phyloP scores from a whole-genome alignment of 2,797 vertebrate species.

The Tapirus indicus region DNA sequence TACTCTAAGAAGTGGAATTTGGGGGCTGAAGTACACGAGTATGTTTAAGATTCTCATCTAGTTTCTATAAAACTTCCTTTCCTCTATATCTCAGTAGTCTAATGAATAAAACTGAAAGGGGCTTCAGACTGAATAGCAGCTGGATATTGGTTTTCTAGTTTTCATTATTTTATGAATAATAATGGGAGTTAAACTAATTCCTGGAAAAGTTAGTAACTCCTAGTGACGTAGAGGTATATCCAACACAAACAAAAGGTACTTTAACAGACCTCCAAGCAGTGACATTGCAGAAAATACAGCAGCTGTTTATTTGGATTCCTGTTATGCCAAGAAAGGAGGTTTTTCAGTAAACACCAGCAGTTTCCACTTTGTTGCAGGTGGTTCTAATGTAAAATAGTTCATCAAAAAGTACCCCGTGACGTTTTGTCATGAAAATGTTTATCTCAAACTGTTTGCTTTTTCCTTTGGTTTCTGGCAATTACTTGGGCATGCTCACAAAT shows the following conservation, averaged over 20 bases:
- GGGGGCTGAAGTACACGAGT: background rate
- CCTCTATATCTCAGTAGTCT: background rate
- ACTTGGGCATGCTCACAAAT: background rate
- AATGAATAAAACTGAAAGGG: background rate
- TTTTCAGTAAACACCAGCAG: background rate
- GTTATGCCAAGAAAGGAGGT: no score
- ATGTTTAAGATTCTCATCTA: background rate
- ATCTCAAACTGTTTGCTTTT: background rate
- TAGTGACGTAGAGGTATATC: background rate
- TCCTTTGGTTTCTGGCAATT: background rate
- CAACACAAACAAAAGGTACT: background rate
- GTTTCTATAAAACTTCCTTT: background rate
- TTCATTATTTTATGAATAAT: slow-evolving; percentile 57
- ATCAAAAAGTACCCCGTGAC: background rate
- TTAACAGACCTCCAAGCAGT: background rate
- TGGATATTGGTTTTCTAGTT: slow-evolving; percentile 33
- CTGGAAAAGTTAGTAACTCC: background rate
- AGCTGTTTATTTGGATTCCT: background rate
- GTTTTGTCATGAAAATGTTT: background rate
- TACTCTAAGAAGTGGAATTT: background rate
- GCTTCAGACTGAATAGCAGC: background rate
- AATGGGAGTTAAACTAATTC: background rate
- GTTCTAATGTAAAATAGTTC: background rate
- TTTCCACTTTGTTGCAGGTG: slow-evolving; percentile 8
- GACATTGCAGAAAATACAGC: background rate